These are phyloP conservation scores for Takifugu rubripes DNA, from an alignment of 2,797 vertebrate species.

Conservation along the genomic window DNA sequence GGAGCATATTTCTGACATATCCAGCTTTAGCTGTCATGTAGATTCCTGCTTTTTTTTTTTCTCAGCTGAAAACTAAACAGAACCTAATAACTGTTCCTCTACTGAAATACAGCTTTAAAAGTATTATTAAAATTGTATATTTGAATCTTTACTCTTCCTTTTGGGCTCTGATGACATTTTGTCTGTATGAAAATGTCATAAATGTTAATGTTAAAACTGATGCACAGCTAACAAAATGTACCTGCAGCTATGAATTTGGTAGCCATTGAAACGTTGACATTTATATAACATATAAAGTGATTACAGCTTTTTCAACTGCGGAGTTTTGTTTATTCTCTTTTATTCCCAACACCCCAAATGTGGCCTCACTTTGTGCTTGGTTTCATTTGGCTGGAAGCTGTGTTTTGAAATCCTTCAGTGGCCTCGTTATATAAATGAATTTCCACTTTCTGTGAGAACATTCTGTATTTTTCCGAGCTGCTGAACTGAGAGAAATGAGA, in stretches of 20 bases:
- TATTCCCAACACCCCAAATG: constrained; percentile 2
- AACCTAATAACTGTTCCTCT: constrained; percentile 14
- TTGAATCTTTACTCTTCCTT: background rate
- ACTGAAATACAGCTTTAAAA: constrained; percentile 5
- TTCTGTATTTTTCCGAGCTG: constrained; percentile 37
- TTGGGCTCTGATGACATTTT: background rate
- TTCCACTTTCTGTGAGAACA: constrained; percentile 29
- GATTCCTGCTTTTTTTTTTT: constrained; percentile 34
- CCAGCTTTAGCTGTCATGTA: constrained; percentile 49
- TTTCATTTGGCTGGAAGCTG: constrained; percentile 23
- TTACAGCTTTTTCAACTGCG: too few relatives aligned
- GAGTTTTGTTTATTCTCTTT: background rate
- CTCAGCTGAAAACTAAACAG: constrained; percentile 12
- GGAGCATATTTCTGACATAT: constrained; percentile 44
- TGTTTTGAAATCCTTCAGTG: constrained; percentile 27
- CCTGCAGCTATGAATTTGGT: too few relatives aligned
- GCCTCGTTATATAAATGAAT: constrained; percentile 41
- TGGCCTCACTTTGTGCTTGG: constrained; percentile 1
- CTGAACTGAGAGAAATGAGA: constrained; percentile 37
- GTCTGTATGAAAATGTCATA: background rate
- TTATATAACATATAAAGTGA: too few relatives aligned
- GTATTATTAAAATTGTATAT: background rate
- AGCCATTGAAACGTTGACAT: too few relatives aligned
- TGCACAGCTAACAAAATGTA: too few relatives aligned
- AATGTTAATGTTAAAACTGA: background rate